These are phyloP conservation scores for Philereme vetulata DNA, from an alignment of 2,888 invertebrate species.

Conservation along the genomic window DNA sequence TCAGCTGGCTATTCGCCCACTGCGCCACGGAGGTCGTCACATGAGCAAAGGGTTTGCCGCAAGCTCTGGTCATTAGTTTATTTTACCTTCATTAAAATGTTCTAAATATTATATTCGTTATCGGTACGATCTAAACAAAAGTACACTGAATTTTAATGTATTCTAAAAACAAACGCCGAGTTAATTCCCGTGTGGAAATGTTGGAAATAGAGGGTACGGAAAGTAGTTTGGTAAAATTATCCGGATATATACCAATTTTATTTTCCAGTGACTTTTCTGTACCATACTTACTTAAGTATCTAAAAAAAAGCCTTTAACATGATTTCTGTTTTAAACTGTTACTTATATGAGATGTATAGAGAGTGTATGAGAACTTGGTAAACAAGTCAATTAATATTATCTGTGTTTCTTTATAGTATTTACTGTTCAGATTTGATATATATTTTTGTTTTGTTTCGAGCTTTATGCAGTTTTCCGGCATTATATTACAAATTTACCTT, in stretches of 20 bases:
- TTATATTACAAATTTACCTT: neutral
- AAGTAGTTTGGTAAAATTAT: neutral
- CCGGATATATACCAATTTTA: neutral
- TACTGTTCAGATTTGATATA: too few species aligned
- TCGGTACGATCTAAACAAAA: conserved; percentile 5
- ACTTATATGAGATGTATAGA: too few species aligned
- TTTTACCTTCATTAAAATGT: conserved; percentile 27
- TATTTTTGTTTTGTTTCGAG: neutral
- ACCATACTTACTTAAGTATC: too few species aligned
- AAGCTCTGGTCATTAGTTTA: conserved; percentile 14
- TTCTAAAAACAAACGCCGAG: conserved; percentile 26
- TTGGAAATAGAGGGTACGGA: neutral
- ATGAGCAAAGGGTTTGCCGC: conserved; percentile 14
- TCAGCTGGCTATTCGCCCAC: too few species aligned
- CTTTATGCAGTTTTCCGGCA: neutral
- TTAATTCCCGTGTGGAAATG: conserved; percentile 8
- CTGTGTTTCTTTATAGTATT: too few species aligned
- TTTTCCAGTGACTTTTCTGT: too few species aligned
- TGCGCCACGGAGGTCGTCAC: too few species aligned
- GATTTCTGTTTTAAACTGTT: too few species aligned
- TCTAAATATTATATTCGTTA: conserved; percentile 12
- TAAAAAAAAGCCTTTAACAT: too few species aligned
- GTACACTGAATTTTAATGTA: conserved; percentile 28
- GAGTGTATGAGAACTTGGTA: too few species aligned
- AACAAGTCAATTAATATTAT: too few species aligned